A percentile compares a stretch with the other conserved stretches of the same genome.
Evolutionary conservation across 2,888 invertebrate species (phyloP).

Genomic region (Tigriopus californicus): DNA sequence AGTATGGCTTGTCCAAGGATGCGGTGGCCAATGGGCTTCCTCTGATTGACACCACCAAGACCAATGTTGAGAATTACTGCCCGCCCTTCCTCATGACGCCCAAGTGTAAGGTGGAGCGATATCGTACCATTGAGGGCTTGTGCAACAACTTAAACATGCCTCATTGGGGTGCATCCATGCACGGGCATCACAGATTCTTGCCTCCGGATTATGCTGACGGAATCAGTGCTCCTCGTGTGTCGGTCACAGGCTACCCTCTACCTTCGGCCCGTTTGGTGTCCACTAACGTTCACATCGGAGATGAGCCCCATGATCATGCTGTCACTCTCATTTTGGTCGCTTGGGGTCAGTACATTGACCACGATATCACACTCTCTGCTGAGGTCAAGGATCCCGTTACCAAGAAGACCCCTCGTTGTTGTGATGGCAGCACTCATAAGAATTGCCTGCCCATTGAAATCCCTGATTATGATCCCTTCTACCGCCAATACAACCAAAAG

Average conservation of each 20-base stretch:
- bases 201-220: conserved; percentile 68
- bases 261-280: conserved; percentile 22
- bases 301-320: conserved; percentile 37
- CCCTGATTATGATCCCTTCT: conserved; percentile 78
- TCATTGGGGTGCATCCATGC: conserved; percentile 22
- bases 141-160: conserved; percentile 25
- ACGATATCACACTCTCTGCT: conserved; percentile 28
- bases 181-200: conserved; percentile 26
- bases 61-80: conserved; percentile 22
- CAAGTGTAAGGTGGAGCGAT: conserved; percentile 21
- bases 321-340: conserved; percentile 23
- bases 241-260: conserved; percentile 38
- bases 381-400: conserved; percentile 19
- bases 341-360: conserved; percentile 33
- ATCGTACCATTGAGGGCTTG: conserved; percentile 22
- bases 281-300: conserved; percentile 48
- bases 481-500: conserved; percentile 57
- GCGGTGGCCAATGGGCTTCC: conserved; percentile 24
- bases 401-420: conserved; percentile 21
- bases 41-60: conserved; percentile 23
- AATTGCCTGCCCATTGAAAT: conserved; percentile 75
- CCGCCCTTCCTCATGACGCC: conserved; percentile 21
- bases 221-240: conserved; percentile 58
- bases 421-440: conserved; percentile 45
- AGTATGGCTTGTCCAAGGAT: conserved; percentile 20